These are phyloP conservation scores for Nematopogon swammerdamellus DNA, from an alignment of 2,888 invertebrate species.

Conservation along the genomic window DNA sequence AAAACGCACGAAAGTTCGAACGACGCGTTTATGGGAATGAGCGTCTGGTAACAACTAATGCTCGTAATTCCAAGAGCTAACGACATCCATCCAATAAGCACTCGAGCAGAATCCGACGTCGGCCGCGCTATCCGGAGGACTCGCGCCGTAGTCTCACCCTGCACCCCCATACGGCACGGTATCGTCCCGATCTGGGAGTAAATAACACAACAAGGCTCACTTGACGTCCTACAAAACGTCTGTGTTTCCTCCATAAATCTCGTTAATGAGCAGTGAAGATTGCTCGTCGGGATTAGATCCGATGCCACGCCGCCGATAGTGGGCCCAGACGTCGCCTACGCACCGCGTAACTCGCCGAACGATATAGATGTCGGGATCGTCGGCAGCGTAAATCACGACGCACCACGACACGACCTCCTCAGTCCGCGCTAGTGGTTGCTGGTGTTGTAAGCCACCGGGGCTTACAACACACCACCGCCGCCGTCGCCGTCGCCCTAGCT, in stretches of 20 bases:
- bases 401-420: neutral
- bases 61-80: too few species aligned
- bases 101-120: too few species aligned
- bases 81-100: slow-evolving; percentile 12
- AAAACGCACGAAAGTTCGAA: too few species aligned
- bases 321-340: neutral
- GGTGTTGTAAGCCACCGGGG: too few species aligned
- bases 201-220: slow-evolving; percentile 37
- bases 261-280: slow-evolving; percentile 49
- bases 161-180: slow-evolving; percentile 2
- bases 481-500: too few species aligned
- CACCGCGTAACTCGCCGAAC: slow-evolving; percentile 1
- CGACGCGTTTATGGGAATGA: too few species aligned
- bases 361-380: neutral
- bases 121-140: too few species aligned
- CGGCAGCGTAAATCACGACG: neutral
- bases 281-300: slow-evolving; percentile 39
- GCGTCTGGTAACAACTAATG: too few species aligned
- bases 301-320: slow-evolving; percentile 3
- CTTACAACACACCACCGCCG: too few species aligned
- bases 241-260: slow-evolving; percentile 47
- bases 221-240: slow-evolving; percentile 31
- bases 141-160: too few species aligned
- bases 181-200: slow-evolving; percentile 40
- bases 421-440: too few species aligned